Base-by-base conservation (phyloP, 2,888 invertebrate genomes). In the Orthosia gracilis region DNA sequence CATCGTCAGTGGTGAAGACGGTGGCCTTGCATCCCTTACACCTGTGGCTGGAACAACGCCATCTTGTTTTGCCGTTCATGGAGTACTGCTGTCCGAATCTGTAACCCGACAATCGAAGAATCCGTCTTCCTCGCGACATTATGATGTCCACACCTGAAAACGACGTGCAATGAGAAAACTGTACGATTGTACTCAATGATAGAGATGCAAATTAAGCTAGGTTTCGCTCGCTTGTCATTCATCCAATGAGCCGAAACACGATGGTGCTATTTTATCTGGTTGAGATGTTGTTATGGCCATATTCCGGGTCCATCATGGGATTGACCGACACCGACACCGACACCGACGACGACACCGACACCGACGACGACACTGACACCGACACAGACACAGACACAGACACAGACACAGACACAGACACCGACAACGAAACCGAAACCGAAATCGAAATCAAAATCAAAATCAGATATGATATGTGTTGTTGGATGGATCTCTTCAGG, bases 21-120 rank as follows among this genome's bases (percentile, higher is more conserved):
- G 12, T 18, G 4, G 58, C 58, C 7, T 58, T 58, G 31, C 58
- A 58, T 31, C 58, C 31, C 31, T 31, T 54, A 23, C 21, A 21
- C 21, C 21, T 31, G 18, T 58, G 58, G 18, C 31, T 31, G 31
- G 58, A 58, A 31, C 58, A 58, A 2, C 58, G 58, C 58, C 58
- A 58, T 58, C 58, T 58, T 58, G 58, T 58, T 58, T n/a, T n/a
- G 31, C 58, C 58, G 1, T 5, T 11, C 26, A 17, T 58, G 4
- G 58, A 58, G 31, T 58, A 58, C 0, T 31, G 18, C 12, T 31
- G 58, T 31, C 58, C 31, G 18, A 58, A 18, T 58, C 58, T 58
- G 58, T 58, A 58, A 31, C 58, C 58, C 18, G 26, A 31, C 18
- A n/a, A 58, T 31, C 58, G 58, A n/a, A 58, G 58, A 58, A 45